phyloP scores from a whole-genome alignment of 2,888 invertebrate species.

The Sinhomidia bicolor region DNA sequence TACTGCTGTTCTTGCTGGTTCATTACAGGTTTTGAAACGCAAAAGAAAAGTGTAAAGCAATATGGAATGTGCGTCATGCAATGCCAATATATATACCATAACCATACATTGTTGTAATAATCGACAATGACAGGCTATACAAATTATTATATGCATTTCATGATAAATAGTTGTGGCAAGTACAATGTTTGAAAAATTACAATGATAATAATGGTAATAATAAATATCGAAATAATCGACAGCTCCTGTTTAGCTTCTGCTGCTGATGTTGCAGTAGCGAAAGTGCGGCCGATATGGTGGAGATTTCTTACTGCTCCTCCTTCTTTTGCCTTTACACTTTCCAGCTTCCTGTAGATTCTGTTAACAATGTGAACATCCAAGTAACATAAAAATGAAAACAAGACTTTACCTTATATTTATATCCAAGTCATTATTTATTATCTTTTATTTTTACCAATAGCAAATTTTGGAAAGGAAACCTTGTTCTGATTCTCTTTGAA shows the following conservation, averaged over 20 bases:
- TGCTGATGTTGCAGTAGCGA: background rate
- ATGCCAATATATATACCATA: too few relatives aligned
- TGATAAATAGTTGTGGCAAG: constrained; percentile 12
- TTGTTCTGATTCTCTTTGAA: background rate
- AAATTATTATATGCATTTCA: background rate
- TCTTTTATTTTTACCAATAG: background rate
- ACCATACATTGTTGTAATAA: too few relatives aligned
- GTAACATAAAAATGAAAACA: background rate
- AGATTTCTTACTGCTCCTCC: constrained; percentile 54
- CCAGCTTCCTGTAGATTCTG: constrained; percentile 52
- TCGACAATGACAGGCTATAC: too few relatives aligned
- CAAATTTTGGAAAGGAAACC: background rate
- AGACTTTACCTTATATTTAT: background rate
- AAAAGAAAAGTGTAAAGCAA: too few relatives aligned
- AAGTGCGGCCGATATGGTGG: background rate
- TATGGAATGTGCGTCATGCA: too few relatives aligned
- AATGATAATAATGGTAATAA: constrained; percentile 56
- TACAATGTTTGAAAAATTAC: constrained; percentile 18
- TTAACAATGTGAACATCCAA: background rate
- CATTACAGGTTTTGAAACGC: constrained; percentile 20
- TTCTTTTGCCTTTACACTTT: constrained; percentile 44
- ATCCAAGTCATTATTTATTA: constrained; percentile 17
- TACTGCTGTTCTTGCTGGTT: constrained; percentile 26
- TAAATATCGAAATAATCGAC: constrained; percentile 67
- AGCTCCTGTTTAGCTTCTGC: constrained; percentile 50